Percentiles rank a stretch among this genome's conserved stretches.
These are phyloP conservation scores for Notodonta dromedarius DNA, from an alignment of 2,888 invertebrate species.

Conservation along the genomic window DNA sequence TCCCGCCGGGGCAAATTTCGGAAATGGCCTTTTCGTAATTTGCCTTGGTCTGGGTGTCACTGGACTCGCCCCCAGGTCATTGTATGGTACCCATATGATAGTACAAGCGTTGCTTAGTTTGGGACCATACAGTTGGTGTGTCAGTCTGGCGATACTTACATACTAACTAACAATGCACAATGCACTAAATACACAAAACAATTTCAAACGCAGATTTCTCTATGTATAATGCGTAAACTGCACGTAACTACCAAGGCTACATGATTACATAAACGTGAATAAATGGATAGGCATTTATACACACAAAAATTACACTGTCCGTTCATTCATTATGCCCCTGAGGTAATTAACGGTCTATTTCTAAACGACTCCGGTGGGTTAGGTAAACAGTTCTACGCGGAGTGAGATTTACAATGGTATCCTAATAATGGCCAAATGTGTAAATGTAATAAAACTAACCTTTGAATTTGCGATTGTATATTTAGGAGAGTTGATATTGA, in stretches of 20 bases:
- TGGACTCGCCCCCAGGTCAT: too few species aligned
- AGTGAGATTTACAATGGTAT: constrained; percentile 18
- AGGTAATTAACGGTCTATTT: constrained; percentile 23
- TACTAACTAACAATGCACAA: too few species aligned
- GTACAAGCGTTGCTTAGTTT: too few species aligned
- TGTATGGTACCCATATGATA: too few species aligned
- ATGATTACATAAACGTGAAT: constrained; percentile 3
- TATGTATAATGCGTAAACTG: not conserved
- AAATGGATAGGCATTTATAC: not conserved
- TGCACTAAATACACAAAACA: not conserved
- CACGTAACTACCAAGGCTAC: constrained; percentile 3
- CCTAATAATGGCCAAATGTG: constrained; percentile 11
- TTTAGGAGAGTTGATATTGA: not conserved
- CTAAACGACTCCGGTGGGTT: constrained; percentile 21
- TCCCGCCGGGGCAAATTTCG: too few species aligned
- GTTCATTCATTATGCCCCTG: constrained; percentile 10
- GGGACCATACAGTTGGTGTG: too few species aligned
- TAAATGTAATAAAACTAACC: not conserved
- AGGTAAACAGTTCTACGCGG: constrained; percentile 16
- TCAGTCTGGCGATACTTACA: too few species aligned
- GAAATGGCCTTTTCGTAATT: too few species aligned
- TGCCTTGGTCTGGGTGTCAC: too few species aligned
- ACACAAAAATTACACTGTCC: constrained; percentile 13
- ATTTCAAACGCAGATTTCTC: constrained; percentile 3
- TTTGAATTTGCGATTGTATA: not conserved